A percentile compares a stretch with the other conserved stretches of the same genome.
Conservation (phyloP, 2,797 vertebrate species). For the Ptychadena robeensis region DNA sequence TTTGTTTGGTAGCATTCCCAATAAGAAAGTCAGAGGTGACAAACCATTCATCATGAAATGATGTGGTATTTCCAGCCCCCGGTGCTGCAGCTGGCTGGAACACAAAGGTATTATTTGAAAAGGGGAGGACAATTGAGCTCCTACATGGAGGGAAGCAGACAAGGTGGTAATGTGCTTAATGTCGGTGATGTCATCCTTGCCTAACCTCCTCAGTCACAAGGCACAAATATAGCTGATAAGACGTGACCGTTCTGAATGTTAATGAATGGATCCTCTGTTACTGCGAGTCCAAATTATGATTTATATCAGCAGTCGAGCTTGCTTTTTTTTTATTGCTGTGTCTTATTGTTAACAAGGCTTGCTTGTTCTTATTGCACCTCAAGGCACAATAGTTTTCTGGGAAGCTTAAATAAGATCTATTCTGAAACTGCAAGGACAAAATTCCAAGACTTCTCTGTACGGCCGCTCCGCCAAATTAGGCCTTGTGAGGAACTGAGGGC, state of each 20-base stretch:
- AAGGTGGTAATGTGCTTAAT: constrained; percentile 91
- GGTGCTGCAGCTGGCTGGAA: constrained; percentile 81
- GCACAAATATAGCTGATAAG: constrained; percentile 86
- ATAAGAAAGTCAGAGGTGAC: constrained; percentile 87
- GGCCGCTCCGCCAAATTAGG: constrained; percentile 74
- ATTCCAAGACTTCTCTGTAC: constrained; percentile 82
- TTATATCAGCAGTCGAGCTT: constrained; percentile 95
- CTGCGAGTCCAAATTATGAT: constrained; percentile 93
- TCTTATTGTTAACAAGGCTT: constrained; percentile 86
- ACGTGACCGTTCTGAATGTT: constrained; percentile 84
- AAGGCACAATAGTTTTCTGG: constrained; percentile 85
- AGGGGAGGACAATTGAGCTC: constrained; percentile 84
- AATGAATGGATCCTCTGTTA: constrained; percentile 89
- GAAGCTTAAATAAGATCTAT: constrained; percentile 90
- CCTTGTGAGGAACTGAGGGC: constrained; percentile 68
- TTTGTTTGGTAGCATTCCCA: constrained; percentile 81
- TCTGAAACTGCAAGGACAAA: constrained; percentile 83
- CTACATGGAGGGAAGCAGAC: constrained; percentile 83
- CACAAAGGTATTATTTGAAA: constrained; percentile 92
- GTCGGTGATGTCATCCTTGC: constrained; percentile 90
- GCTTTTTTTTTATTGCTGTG: constrained; percentile 74
- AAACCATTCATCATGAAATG: constrained; percentile 96
- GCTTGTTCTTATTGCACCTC: constrained; percentile 89
- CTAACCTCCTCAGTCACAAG: constrained; percentile 93
- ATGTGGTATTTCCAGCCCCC: constrained; percentile 95